A percentile compares a stretch with the other conserved stretches of the same genome.
These are phyloP conservation scores for Eupsilia transversa DNA, from an alignment of 2,888 invertebrate genomes.

Conservation along the genomic window DNA sequence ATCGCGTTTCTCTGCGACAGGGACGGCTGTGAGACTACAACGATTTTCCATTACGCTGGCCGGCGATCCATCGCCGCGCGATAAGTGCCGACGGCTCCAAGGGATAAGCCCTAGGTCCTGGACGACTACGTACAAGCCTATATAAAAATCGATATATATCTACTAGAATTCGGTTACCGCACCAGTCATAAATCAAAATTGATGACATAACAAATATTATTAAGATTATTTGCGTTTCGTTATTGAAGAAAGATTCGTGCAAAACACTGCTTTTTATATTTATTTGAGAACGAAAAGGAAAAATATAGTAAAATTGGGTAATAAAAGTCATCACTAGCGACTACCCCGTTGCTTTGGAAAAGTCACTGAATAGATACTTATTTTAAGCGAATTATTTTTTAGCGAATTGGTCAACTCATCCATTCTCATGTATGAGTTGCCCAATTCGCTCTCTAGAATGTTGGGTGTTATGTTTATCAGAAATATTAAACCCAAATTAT, in stretches of 20 bases:
- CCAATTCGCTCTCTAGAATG: neutral
- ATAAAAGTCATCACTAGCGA: too few relatives aligned
- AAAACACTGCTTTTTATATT: too few relatives aligned
- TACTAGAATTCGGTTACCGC: neutral
- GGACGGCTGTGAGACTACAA: slow-evolving; percentile 69
- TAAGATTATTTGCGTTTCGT: too few relatives aligned
- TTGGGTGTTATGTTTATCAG: neutral
- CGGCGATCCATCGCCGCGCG: slow-evolving; percentile 67
- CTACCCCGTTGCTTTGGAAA: too few relatives aligned
- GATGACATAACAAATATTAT: too few relatives aligned
- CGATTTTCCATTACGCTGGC: slow-evolving; percentile 79
- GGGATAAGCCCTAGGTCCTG: slow-evolving; percentile 54
- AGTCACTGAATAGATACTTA: too few relatives aligned
- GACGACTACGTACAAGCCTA: slow-evolving; percentile 8
- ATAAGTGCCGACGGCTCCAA: slow-evolving; percentile 64
- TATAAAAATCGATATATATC: neutral
- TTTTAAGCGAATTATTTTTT: too few relatives aligned
- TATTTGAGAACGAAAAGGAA: too few relatives aligned
- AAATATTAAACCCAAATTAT: neutral
- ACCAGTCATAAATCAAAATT: too few relatives aligned
- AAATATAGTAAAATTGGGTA: too few relatives aligned
- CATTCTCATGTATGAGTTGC: neutral
- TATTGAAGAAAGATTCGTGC: too few relatives aligned
- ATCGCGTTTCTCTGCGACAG: slow-evolving; percentile 51
- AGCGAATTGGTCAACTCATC: too few relatives aligned